phyloP scores from a whole-genome alignment of 2,888 invertebrate genomes.

The Sclerodermus sp. region DNA sequence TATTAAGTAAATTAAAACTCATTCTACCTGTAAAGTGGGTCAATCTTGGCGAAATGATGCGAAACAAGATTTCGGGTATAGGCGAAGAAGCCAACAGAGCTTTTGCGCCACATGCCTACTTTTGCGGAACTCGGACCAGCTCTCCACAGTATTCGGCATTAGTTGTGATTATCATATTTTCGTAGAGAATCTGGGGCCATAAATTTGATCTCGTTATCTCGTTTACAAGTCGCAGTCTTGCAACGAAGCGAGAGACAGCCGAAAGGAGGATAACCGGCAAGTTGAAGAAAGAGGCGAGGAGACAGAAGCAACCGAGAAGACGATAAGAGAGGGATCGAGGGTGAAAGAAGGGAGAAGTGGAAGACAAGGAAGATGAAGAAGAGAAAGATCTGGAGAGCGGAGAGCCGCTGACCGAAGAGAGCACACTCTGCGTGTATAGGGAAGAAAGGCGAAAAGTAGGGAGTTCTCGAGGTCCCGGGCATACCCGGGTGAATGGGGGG shows the following conservation, averaged over 20 bases:
- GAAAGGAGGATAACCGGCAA: too few species aligned
- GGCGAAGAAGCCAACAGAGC: too few species aligned
- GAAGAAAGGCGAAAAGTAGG: background rate
- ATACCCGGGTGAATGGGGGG: background rate
- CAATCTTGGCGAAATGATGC: too few species aligned
- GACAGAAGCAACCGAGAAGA: conserved; percentile 14
- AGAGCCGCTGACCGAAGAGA: background rate
- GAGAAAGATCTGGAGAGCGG: background rate
- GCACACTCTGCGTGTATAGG: background rate
- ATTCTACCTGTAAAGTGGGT: too few species aligned
- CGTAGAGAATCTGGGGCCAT: conserved; percentile 52
- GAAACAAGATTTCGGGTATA: too few species aligned
- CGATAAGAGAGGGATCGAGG: conserved; percentile 17
- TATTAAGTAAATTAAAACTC: too few species aligned
- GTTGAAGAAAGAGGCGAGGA: conserved; percentile 10
- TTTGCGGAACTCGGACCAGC: conserved; percentile 21
- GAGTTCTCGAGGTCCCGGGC: background rate
- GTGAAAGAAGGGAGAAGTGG: background rate
- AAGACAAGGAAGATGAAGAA: conserved; percentile 9
- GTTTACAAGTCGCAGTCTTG: conserved; percentile 48
- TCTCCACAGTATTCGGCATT: conserved; percentile 44
- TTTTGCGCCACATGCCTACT: conserved; percentile 3
- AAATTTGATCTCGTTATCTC: conserved; percentile 59
- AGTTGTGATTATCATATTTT: conserved; percentile 56
- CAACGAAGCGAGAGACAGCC: conserved; percentile 30